Conservation (phyloP, 2,113 vertebrate genomes). For the Indri indri region DNA sequence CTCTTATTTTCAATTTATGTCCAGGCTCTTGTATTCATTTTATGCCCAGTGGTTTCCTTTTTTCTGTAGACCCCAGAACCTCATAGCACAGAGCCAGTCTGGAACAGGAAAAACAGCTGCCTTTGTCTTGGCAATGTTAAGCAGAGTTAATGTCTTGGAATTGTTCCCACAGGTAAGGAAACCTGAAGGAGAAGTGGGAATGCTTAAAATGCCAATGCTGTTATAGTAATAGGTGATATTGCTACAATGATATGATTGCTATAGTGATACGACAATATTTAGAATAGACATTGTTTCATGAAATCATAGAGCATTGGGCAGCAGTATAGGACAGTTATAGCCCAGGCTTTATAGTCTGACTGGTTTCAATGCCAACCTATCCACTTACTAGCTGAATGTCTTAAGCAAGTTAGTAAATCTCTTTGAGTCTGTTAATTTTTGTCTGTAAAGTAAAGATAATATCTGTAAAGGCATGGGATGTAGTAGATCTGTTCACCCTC, state of each 20-base stretch:
- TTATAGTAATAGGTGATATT: background rate
- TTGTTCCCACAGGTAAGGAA: slow-evolving; percentile 84
- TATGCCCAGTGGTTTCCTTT: slow-evolving; percentile 41
- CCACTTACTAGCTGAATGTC: background rate
- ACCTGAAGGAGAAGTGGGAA: background rate
- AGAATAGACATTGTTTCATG: background rate
- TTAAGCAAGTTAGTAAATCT: background rate
- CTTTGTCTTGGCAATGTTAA: slow-evolving; percentile 88
- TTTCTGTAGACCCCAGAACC: slow-evolving; percentile 85
- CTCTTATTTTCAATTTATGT: background rate
- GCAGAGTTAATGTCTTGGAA: slow-evolving; percentile 81
- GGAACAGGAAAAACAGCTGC: slow-evolving; percentile 90
- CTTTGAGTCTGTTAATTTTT: background rate
- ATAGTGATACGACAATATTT: background rate
- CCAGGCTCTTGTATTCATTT: background rate
- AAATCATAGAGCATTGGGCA: background rate
- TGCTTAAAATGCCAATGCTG: background rate
- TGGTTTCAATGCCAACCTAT: background rate
- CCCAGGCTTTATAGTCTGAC: background rate
- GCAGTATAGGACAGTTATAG: background rate
- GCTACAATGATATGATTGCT: background rate
- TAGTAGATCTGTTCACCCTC: background rate
- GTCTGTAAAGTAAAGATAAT: background rate
- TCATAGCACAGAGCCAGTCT: slow-evolving; percentile 90
- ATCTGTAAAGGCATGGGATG: background rate